Evolutionary conservation across 2,797 vertebrate species (phyloP).

Genomic region (Macroramphosus scolopax): DNA sequence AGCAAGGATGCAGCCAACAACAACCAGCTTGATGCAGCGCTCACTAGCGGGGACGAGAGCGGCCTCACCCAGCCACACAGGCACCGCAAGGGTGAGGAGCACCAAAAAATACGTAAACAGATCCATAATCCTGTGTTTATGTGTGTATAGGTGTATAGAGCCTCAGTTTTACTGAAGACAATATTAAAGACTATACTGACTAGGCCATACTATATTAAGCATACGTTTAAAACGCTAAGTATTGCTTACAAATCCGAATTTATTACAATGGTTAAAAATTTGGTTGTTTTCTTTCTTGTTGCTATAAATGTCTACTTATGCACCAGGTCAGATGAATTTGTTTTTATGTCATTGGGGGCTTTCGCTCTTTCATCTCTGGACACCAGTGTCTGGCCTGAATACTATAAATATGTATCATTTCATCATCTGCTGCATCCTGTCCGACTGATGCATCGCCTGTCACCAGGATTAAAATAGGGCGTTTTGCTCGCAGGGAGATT

Average conservation of each 20-base stretch:
- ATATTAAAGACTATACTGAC: too few species aligned
- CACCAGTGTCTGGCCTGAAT: neutral
- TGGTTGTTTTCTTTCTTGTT: neutral
- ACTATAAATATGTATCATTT: neutral
- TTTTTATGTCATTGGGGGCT: neutral
- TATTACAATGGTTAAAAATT: too few species aligned
- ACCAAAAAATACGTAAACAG: too few species aligned
- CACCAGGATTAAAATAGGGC: slow-evolving; percentile 5
- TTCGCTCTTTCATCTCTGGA: neutral
- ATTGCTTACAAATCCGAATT: too few species aligned
- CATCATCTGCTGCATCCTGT: neutral
- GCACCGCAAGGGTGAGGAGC: slow-evolving; percentile 89
- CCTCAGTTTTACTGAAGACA: too few species aligned
- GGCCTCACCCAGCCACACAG: slow-evolving; percentile 85
- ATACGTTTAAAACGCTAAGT: too few species aligned
- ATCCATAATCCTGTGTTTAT: too few species aligned
- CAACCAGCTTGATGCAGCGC: slow-evolving; percentile 88
- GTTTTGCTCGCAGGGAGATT: slow-evolving; percentile 15
- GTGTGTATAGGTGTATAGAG: too few species aligned
- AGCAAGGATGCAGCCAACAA: slow-evolving; percentile 95
- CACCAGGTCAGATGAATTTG: too few species aligned
- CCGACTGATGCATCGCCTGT: neutral
- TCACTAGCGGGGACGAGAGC: slow-evolving; percentile 96
- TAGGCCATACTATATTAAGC: too few species aligned
- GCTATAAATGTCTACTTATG: too few species aligned